phyloP scores from a whole-genome alignment of 2,797 vertebrate species.

The Hozukius guyotensis region DNA sequence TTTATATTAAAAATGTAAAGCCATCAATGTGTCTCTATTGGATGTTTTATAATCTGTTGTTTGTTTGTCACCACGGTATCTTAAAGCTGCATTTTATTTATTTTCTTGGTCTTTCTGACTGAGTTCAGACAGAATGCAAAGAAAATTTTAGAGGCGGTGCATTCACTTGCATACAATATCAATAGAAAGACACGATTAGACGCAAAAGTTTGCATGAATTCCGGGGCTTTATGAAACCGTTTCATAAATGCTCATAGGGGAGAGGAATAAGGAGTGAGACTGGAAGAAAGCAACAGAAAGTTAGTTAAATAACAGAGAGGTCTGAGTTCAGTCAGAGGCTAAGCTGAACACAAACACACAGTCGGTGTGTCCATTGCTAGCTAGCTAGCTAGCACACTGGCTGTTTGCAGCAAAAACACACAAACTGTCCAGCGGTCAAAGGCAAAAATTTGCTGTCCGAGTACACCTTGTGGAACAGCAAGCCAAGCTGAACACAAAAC shows the following conservation, averaged over 20 bases:
- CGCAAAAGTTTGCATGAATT: not conserved
- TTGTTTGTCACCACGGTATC: not conserved
- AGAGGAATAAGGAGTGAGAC: not conserved
- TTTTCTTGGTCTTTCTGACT: not conserved
- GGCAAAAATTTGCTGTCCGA: not conserved
- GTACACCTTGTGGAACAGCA: not conserved
- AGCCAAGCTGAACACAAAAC: not conserved
- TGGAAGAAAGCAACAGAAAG: not conserved
- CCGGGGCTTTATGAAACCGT: not conserved
- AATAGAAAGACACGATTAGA: not conserved
- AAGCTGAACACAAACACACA: not conserved
- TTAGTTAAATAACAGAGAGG: not conserved
- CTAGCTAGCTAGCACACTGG: not conserved
- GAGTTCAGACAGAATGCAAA: not conserved
- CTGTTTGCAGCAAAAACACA: not conserved
- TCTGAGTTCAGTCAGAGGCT: not conserved
- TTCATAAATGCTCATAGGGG: not conserved
- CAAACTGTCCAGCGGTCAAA: not conserved
- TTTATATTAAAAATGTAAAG: constrained; percentile 51
- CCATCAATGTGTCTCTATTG: not conserved
- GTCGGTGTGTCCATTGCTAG: not conserved
- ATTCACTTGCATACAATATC: not conserved
- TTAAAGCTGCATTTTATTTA: not conserved
- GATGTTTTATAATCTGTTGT: not conserved
- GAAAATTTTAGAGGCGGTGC: not conserved